Base-by-base conservation (phyloP, 1,140 invertebrate genomes). In the Lineus longissimus region DNA sequence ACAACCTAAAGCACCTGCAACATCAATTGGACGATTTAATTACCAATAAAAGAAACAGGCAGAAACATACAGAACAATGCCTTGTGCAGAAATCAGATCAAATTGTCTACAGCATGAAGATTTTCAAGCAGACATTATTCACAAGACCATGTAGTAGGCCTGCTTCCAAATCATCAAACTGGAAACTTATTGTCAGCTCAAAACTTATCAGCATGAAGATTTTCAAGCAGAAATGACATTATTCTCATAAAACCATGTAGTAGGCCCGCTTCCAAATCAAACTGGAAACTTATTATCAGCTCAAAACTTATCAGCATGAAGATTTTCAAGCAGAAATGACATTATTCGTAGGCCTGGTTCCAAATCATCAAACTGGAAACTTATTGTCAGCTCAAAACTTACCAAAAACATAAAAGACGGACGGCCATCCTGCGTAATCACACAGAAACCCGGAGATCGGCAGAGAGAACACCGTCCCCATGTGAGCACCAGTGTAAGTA, bases 351-450 rank as follows among this genome's bases (percentile, higher is more conserved):
- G n/a, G n/a, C n/a, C n/a, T n/a, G n/a, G 17, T 17, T 19, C 45
- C 36, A n/a, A 17, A 2, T 59, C 40, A 41, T 59, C 9, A 41
- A n/a, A 9, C 17, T 7, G 22, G 47, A 62, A 60, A 19, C 31
- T 25, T 11, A 17, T 11, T 19, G 60, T n/a, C n/a, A n/a, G n/a
- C n/a, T 19, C n/a, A 47, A 13, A 58, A 40, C 40, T 84, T 83
- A 84, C 91, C 91, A 72, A 91, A 92, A 0, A 91, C 86, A 74
- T 93, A 95, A 76, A 94, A 95, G n/a, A 93, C 88, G 19, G 88
- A 89, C 0, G 87, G 84, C 92, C 92, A 95, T 9, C 91, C 91
- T 27, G 55, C 56, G 15, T 30, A 64, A 11, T 36, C 0, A 89
- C 68, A 68, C 6, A 77, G 63, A 15, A 62, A 59, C 2, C 72